Base-by-base conservation (phyloP, 92 coral and sea anemone species). In the Heteractis magnifica region DNA sequence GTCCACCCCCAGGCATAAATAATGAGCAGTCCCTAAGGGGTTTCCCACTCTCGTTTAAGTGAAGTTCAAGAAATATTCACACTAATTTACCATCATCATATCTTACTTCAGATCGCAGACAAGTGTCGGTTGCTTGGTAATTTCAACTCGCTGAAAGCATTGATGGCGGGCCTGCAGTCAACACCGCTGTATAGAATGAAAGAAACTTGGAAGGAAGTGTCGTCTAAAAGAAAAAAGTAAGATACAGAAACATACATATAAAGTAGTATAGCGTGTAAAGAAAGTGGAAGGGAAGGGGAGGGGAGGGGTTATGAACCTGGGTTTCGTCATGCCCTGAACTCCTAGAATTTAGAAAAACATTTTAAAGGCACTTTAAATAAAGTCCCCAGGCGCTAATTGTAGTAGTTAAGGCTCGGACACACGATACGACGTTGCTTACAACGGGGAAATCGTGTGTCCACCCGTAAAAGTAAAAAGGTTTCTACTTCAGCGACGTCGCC, bases 151-250 rank as follows among this genome's bases (percentile, higher is more conserved):
- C 89, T 96, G 49, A 96, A 96, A 88, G 99, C 99, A 20, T 84
- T 96, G 7, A 91, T 96, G 87, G 99, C 98, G 6, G 99, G 99
- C 16, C 85, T 96, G 70, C 99, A 96, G 81, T 96, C 96, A 9
- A 91, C 99, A 5, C 98, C 99, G 4, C 92, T 96, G 68, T 94
- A 94, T 81, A 90, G 99, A 59, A 91, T 96, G 83, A 94, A 92
- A 49, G 98, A 96, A 73, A 92, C 97, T 2, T 96, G 99, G 99
- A 94, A 96, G 78, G 98, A 94, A 84, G 99, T 96, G 4, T 87
- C 99, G 15, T 94, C 99, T 0, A 94, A 94, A 76, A 83, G 98
- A 75, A 94, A 91, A 86, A 96, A 94, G 99, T 96, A 89, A 92
- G 98, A 58, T 14, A 55, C 59, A n/a, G 14, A 23, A 62, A 18